phyloP scores from a whole-genome alignment of 1,140 invertebrate genomes.

The Drosophila tropicalis region DNA sequence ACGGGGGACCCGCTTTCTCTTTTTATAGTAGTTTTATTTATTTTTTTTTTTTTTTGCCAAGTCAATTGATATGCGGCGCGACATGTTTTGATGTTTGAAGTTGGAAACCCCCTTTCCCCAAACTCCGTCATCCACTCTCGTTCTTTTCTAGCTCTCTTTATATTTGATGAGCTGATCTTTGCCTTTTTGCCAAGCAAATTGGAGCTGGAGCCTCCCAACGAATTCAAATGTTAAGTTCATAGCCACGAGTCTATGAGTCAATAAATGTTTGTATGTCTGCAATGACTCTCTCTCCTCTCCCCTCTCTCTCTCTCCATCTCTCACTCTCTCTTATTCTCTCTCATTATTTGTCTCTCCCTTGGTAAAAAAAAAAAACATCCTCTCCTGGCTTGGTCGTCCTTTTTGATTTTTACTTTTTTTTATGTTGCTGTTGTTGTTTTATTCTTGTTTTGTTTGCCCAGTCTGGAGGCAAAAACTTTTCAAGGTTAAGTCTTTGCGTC shows the following conservation, averaged over 20 bases:
- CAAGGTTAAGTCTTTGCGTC: conserved; percentile 70
- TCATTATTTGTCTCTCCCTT: not conserved
- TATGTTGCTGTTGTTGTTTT: not conserved
- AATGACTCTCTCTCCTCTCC: conserved; percentile 20
- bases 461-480: conserved; percentile 53
- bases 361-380: not conserved
- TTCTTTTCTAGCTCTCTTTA: conserved; percentile 38
- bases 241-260: conserved; percentile 11
- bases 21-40: conserved; percentile 39
- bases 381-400: conserved; percentile 12
- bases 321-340: not conserved
- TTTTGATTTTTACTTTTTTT: conserved; percentile 9
- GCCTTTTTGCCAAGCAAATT: conserved; percentile 4
- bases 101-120: not conserved
- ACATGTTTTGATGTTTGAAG: conserved; percentile 56
- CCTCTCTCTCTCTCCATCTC: conserved; percentile 33
- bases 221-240: conserved; percentile 7
- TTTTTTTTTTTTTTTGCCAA: conserved; percentile 57
- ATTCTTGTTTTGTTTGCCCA: conserved; percentile 43
- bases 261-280: conserved; percentile 1
- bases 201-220: not conserved
- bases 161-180: conserved; percentile 42
- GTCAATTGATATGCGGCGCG: conserved; percentile 74
- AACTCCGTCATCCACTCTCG: not conserved
- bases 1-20: conserved; percentile 69